Evolutionary conservation across 2,113 vertebrate genomes (phyloP).

Genomic region (Casuarius casuarius): DNA sequence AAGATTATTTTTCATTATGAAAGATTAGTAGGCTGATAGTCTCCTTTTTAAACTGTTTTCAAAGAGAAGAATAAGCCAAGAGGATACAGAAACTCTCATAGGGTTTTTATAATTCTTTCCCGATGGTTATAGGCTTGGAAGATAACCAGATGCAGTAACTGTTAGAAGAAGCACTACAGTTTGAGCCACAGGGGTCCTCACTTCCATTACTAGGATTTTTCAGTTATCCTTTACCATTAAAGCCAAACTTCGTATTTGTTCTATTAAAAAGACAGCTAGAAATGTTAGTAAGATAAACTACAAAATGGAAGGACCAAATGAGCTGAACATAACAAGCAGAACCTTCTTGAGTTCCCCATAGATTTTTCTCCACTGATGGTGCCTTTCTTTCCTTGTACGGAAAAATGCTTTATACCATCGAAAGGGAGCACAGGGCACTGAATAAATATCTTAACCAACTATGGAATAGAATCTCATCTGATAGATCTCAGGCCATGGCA

Average conservation of each 20-base stretch:
- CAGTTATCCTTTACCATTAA: neutral
- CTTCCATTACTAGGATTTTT: neutral
- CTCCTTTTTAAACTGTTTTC: neutral
- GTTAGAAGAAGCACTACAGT: neutral
- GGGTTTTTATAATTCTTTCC: neutral
- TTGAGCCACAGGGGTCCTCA: neutral
- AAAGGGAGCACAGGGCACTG: neutral
- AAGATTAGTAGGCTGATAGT: neutral
- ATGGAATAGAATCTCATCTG: neutral
- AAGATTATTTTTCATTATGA: neutral
- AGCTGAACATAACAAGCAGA: neutral
- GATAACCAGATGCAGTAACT: neutral
- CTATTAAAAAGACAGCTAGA: constrained; percentile 3
- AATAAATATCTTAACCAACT: constrained; percentile 19
- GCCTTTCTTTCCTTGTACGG: neutral
- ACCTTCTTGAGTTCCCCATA: neutral
- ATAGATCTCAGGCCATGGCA: neutral
- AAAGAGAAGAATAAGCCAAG: neutral
- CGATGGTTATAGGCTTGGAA: neutral
- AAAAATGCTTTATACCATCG: rapidly evolving
- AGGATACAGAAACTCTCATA: neutral
- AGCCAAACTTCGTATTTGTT: neutral
- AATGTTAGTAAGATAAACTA: neutral
- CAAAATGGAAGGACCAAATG: constrained; percentile 30
- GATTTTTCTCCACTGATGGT: neutral